Conservation (phyloP, 2,888 invertebrate species). For the Plemyria rubiginata region DNA sequence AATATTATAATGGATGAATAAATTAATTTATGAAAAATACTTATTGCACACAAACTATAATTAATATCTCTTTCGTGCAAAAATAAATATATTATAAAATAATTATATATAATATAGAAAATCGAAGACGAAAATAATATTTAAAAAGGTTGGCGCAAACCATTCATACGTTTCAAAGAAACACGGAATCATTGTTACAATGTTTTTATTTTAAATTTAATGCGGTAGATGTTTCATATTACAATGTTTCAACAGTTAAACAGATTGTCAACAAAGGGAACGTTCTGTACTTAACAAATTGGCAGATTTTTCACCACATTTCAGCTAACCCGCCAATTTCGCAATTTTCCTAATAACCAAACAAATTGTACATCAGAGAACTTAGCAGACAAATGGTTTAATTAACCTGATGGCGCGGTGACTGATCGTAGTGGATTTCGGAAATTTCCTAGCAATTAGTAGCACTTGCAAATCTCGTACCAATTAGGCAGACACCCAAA, state of each 20-base stretch:
- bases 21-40: too few relatives aligned
- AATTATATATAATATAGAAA: too few relatives aligned
- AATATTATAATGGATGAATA: background rate
- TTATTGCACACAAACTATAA: too few relatives aligned
- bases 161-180: too few relatives aligned
- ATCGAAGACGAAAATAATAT: too few relatives aligned
- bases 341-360: constrained; percentile 51
- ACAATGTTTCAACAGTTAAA: background rate
- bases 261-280: constrained; percentile 1
- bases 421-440: constrained; percentile 77
- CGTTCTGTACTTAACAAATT: constrained; percentile 27
- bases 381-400: constrained; percentile 82
- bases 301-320: constrained; percentile 26
- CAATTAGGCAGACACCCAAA: constrained; percentile 84
- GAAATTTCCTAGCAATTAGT: constrained; percentile 82
- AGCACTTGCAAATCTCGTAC: constrained; percentile 83
- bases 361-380: constrained; percentile 61
- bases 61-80: too few relatives aligned
- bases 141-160: too few relatives aligned
- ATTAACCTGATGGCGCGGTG: constrained; percentile 82
- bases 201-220: too few relatives aligned
- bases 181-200: too few relatives aligned
- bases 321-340: constrained; percentile 38
- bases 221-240: too few relatives aligned
- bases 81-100: too few relatives aligned